phyloP scores from a whole-genome alignment of 2,797 vertebrate genomes.

The Etheostoma nigrum region DNA sequence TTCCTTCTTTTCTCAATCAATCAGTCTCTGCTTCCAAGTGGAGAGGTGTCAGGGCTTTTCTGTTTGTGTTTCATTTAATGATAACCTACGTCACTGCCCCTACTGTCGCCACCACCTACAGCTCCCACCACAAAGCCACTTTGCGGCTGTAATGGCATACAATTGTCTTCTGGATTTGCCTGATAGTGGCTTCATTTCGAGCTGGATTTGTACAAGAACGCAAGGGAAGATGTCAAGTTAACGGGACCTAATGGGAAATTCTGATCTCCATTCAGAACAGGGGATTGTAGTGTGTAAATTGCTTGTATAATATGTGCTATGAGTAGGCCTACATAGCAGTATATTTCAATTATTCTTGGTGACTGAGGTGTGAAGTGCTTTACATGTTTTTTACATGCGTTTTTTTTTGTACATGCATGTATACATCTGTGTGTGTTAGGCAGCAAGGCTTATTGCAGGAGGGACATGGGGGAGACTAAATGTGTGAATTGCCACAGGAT shows the following conservation, averaged over 20 bases:
- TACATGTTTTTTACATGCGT: conserved; percentile 1
- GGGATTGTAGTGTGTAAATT: conserved; percentile 36
- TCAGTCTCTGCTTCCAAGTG: conserved; percentile 36
- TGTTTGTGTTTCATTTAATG: conserved; percentile 62
- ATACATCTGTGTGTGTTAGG: conserved; percentile 41
- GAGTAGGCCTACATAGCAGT: not conserved
- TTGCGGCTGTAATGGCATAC: conserved; percentile 70
- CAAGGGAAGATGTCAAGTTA: conserved; percentile 70
- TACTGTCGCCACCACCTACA: conserved; percentile 37
- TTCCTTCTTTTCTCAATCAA: conserved; percentile 34
- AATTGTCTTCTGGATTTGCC: conserved; percentile 74
- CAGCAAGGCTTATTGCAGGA: conserved; percentile 57
- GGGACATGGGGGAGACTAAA: conserved; percentile 56
- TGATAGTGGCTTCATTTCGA: conserved; percentile 59
- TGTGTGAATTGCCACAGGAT: conserved; percentile 68
- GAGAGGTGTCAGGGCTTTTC: conserved; percentile 59
- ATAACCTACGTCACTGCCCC: conserved; percentile 62
- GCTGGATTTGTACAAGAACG: conserved; percentile 66
- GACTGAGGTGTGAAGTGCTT: conserved; percentile 31
- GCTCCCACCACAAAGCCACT: conserved; percentile 63
- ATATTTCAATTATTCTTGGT: conserved; percentile 34
- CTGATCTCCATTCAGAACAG: conserved; percentile 52
- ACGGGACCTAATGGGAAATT: conserved; percentile 68
- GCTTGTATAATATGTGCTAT: not conserved
- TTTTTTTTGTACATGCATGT: conserved; percentile 24